Evolutionary conservation across 1,140 invertebrate species (phyloP), one percentile per base, ranked within the genome.

Genomic region (Cotesia glomerata): DNA sequence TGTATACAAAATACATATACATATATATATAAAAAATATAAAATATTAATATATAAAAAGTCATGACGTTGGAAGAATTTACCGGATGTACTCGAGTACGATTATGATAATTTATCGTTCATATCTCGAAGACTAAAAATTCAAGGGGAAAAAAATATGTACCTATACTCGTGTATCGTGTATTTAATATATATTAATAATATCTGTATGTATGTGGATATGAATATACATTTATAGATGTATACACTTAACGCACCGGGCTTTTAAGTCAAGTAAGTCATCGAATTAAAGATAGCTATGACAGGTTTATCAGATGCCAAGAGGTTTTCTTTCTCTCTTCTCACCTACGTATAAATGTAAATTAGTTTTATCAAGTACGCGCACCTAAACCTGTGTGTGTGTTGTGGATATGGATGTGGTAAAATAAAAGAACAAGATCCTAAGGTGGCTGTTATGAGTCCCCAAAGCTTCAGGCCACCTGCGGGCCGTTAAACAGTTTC

Each of bases 261-360:
- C 58, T 61, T 67, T n/a, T 13, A 35, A 36, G n/a, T 36, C 11
- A 71, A 83, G 77, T 81, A 78, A 81, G 80, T 81, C 78, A 79
- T 81, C 79, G 76, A 77, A 77, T 77, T 77, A 71, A 77, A 79
- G 77, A 79, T 76, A 68, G 75, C 77, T 72, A 73, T 77, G 82
- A 83, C 82, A 79, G 78, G 78, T 83, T 83, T 83, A 83, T 83
- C 81, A 78, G 76, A 79, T 78, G 78, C 77, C 76, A 73, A 75
- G 61, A n/a, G 45, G 39, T 39, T 51, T 36, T 70, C 45, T 64
- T 65, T 36, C 68, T 65, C 61, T 67, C n/a, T 45, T 64, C 70
- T 56, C 61, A 68, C 66, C 63, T 66, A 56, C 36, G 51, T 71
- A 68, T 66, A 73, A 73, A 75, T 75, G 74, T 75, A 75, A 75